phyloP scores from a whole-genome alignment of 2,797 vertebrate species.

The Trichosurus vulpecula region DNA sequence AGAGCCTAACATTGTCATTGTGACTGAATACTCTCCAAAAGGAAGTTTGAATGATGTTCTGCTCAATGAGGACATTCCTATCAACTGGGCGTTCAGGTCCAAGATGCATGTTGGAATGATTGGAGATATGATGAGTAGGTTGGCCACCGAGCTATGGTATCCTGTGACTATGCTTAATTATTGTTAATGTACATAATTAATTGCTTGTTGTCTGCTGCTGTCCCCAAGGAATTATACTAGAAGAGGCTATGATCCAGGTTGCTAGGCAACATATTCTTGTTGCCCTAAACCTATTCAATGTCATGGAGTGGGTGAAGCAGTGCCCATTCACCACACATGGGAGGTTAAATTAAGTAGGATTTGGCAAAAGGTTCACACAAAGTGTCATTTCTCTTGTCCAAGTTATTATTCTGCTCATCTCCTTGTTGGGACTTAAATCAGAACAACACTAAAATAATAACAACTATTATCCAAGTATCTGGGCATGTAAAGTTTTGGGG shows the following conservation, averaged over 20 bases:
- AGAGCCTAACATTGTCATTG: constrained; percentile 88
- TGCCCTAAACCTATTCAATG: neutral
- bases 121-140: neutral
- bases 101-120: constrained; percentile 28
- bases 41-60: constrained; percentile 90
- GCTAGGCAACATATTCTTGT: neutral
- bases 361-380: neutral
- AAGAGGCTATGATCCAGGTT: neutral
- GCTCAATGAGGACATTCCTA: constrained; percentile 89
- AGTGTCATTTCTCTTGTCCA: neutral
- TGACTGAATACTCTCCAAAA: constrained; percentile 93
- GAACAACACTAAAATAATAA: neutral
- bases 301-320: neutral
- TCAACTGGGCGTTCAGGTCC: constrained; percentile 92
- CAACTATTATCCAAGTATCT: neutral
- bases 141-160: constrained; percentile 1
- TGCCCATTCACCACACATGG: neutral
- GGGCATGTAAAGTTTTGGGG: neutral
- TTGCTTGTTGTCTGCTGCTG: neutral
- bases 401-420: neutral
- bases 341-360: neutral
- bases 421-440: constrained; percentile 2
- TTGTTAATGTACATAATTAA: neutral
- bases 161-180: neutral
- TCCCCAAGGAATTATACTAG: constrained; percentile 1